Evolutionary conservation across 1,140 invertebrate species (phyloP).

Genomic region (Ridgeia piscesae): DNA sequence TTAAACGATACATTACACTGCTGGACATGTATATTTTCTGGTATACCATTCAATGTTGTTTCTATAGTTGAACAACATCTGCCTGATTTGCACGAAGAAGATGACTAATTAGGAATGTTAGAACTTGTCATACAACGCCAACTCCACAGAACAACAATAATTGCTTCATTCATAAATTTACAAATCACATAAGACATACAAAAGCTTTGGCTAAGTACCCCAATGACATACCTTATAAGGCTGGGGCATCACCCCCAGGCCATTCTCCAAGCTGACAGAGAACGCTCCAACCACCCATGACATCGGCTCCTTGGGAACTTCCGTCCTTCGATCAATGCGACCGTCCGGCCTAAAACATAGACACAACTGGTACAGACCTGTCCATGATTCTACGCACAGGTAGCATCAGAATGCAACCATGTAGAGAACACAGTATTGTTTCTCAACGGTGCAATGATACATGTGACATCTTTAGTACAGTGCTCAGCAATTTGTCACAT

Average conservation of each 20-base stretch:
- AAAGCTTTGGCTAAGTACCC: not conserved
- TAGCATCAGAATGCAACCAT: not conserved
- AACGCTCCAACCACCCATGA: conserved; percentile 92
- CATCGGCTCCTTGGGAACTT: conserved; percentile 81
- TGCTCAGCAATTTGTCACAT: too few species aligned
- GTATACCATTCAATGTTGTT: not conserved
- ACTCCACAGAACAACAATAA: not conserved
- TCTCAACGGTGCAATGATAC: not conserved
- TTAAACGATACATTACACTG: not conserved
- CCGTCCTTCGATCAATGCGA: conserved; percentile 71
- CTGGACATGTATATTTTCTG: not conserved
- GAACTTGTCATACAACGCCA: not conserved
- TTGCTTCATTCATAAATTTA: not conserved
- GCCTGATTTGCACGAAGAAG: not conserved
- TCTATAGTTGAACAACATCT: not conserved
- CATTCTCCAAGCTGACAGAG: conserved; percentile 79
- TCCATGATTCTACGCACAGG: not conserved
- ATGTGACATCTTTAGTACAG: too few species aligned
- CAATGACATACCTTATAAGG: conserved; percentile 69
- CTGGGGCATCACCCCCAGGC: conserved; percentile 80
- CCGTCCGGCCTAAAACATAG: conserved; percentile 38
- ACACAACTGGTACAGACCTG: not conserved
- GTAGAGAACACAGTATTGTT: not conserved
- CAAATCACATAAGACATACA: not conserved
- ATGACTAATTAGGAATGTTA: not conserved